A percentile compares a stretch with the other conserved stretches of the same genome.
Conservation (phyloP, 2,888 invertebrate species). For the Metalampra italica region DNA sequence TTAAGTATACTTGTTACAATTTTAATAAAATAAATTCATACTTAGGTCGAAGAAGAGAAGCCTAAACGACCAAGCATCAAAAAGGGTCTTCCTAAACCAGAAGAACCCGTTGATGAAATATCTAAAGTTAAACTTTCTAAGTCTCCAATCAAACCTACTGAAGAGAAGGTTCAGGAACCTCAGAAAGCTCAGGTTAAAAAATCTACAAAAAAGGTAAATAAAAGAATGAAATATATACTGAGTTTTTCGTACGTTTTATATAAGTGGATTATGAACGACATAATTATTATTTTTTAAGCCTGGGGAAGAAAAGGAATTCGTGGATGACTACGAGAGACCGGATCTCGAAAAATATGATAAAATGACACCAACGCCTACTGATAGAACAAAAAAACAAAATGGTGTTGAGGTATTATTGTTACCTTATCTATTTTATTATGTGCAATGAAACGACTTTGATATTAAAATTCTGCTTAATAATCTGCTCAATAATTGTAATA, state of each 20-base stretch:
- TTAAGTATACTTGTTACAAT: constrained; percentile 1
- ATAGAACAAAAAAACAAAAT: constrained; percentile 66
- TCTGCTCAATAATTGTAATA: no score
- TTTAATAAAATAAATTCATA: constrained; percentile 4
- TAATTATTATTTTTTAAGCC: constrained; percentile 42
- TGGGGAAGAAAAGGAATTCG: constrained; percentile 71
- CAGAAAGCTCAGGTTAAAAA: constrained; percentile 62
- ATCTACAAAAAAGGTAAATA: constrained; percentile 56
- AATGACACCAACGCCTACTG: constrained; percentile 60
- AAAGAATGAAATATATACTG: not conserved
- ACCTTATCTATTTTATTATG: not conserved
- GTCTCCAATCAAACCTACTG: constrained; percentile 51
- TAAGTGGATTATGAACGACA: not conserved
- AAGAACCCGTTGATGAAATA: constrained; percentile 66
- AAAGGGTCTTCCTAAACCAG: constrained; percentile 60
- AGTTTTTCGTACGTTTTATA: not conserved
- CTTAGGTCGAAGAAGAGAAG: constrained; percentile 58
- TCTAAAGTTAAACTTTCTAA: constrained; percentile 64
- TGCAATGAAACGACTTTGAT: no score
- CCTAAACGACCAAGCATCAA: constrained; percentile 57
- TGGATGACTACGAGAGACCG: constrained; percentile 86
- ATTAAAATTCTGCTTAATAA: no score
- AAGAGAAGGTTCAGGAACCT: constrained; percentile 56
- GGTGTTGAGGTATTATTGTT: constrained; percentile 49
- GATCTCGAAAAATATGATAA: constrained; percentile 84